Base-by-base conservation (phyloP, 1,140 invertebrate genomes). In the Micrasema longulum region DNA sequence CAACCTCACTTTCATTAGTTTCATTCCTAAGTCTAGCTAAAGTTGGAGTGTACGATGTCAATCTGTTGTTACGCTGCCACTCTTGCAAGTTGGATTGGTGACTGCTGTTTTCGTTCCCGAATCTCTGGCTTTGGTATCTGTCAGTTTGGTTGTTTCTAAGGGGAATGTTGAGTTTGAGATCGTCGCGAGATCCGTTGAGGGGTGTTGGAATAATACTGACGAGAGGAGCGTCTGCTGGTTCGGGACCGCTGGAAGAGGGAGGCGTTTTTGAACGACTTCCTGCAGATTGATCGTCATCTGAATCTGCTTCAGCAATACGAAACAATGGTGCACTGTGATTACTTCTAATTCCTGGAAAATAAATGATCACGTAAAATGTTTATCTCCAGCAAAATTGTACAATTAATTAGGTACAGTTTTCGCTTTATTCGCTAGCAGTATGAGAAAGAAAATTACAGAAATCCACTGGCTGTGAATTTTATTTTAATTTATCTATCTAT, bases 231-330 rank as follows among this genome's bases (percentile, higher is more conserved):
- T 86, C n/a, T 38, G 73, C 7, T 78, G 81, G 74, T 79, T 79
- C 78, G 65, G 74, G 41, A 41, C 36, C 38, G 67, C 69, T 65
- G 76, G 80, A 50, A 79, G 78, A 73, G 77, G 80, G 68, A 0
- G 81, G 81, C 1, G 82, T 83, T 72, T 82, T 80, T 1, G 80
- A 80, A 35, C 79, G 79, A 71, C 82, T 82, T 73, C 80, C 74
- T 0, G 77, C 78, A 0, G 84, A 83, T 60, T 84, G 82, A 71
- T 88, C 87, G 67, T 88, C 86, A 50, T 88, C 87, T 0, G 87
- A 88, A 77, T 88, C 87, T 12, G 86, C 85, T 72, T 88, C 86
- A 2, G 85, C 82, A 73, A 88, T 83, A 52, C 86, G 78, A 73
- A 86, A 88, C 35, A 88, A 71, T n/a, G 82, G 79, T 45, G 82